Conservation (phyloP, 2,797 vertebrate genomes). For the Enteromius trimaculatus region DNA sequence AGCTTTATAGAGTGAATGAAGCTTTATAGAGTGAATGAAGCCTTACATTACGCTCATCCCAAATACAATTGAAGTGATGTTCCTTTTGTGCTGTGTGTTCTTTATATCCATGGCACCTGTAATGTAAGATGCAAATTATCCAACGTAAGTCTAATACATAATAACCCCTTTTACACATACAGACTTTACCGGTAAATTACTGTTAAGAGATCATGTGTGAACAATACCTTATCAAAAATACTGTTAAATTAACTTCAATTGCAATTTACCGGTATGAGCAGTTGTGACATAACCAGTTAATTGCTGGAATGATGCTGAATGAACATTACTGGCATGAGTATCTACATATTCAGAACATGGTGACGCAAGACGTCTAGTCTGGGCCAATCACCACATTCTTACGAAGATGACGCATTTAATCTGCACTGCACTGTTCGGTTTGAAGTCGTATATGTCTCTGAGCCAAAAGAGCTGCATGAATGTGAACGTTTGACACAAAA, state of each 20-base stretch:
- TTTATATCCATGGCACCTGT: slow-evolving; percentile 70
- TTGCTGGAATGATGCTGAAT: neutral
- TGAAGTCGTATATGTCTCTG: neutral
- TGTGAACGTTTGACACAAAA: neutral
- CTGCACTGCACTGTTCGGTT: neutral
- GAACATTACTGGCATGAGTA: neutral
- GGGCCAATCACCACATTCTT: neutral
- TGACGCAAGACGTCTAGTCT: neutral
- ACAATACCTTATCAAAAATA: neutral
- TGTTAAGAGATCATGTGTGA: neutral
- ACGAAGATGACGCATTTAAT: neutral
- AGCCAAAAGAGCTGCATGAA: neutral
- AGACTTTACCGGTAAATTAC: neutral
- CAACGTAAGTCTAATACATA: neutral
- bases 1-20: slow-evolving; percentile 3
- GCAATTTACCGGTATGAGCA: neutral
- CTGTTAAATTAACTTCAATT: neutral
- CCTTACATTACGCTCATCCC: slow-evolving; percentile 82
- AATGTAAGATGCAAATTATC: slow-evolving; percentile 54
- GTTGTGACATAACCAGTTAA: neutral
- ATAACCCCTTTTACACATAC: neutral
- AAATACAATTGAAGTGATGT: slow-evolving; percentile 69
- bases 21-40: slow-evolving; percentile 29
- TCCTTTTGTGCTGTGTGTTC: slow-evolving; percentile 61
- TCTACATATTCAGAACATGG: neutral